phyloP scores from a whole-genome alignment of 2,797 vertebrate species.

The Trachops cirrhosus region DNA sequence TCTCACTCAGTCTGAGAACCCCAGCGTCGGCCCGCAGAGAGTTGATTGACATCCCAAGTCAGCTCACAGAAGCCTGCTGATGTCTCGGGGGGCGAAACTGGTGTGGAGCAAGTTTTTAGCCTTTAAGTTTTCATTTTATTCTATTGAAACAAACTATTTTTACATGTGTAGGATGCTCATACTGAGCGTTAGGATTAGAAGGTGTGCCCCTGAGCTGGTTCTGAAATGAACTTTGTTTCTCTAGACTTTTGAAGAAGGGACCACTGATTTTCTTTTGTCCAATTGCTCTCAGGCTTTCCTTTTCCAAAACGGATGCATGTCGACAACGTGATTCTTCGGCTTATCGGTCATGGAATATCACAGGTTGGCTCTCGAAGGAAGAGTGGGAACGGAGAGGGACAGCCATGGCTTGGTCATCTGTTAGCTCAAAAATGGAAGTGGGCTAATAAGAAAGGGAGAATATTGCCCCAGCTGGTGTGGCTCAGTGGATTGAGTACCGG shows the following conservation, averaged over 20 bases:
- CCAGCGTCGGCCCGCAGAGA: not conserved
- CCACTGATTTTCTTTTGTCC: not conserved
- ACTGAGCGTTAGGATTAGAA: not conserved
- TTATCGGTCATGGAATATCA: not conserved
- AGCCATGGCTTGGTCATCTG: not conserved
- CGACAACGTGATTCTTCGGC: not conserved
- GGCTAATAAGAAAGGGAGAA: not conserved
- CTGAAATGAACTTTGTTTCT: not conserved
- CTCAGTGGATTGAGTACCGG: no score
- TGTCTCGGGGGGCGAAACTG: no score
- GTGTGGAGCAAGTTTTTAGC: not conserved
- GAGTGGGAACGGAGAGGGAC: not conserved
- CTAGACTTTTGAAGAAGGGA: not conserved
- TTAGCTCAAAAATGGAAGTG: not conserved
- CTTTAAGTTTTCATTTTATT: not conserved
- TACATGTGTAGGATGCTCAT: not conserved
- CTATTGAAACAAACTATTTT: not conserved
- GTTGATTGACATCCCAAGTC: not conserved
- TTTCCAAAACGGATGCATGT: not conserved
- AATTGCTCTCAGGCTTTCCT: not conserved
- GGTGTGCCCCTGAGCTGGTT: not conserved
- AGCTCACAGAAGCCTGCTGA: not conserved
- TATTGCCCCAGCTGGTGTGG: not conserved
- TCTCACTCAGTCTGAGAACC: not conserved
- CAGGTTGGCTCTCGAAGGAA: not conserved